A percentile compares a stretch with the other conserved stretches of the same genome.
phyloP scores from a whole-genome alignment of 2,888 invertebrate genomes.

The Xanthia icteritia region DNA sequence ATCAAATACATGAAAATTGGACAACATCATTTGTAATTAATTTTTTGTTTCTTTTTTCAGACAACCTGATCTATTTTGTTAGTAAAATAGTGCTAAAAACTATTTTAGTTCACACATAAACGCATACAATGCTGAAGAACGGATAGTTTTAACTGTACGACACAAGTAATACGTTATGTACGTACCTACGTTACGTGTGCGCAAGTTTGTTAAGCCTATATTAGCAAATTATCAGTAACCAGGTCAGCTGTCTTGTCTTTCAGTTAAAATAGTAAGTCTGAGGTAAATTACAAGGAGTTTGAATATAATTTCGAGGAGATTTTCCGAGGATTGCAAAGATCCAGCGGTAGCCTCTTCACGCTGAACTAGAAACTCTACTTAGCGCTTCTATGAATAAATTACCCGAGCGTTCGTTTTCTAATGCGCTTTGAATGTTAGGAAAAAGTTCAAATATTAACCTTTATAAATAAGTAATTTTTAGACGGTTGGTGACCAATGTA shows the following conservation, averaged over 20 bases:
- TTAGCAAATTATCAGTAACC: not conserved
- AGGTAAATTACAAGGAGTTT: slow-evolving; percentile 16
- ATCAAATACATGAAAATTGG: not conserved
- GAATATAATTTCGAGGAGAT: slow-evolving; percentile 50
- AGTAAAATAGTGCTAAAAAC: not conserved
- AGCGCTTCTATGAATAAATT: slow-evolving; percentile 53
- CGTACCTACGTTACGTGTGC: too few species aligned
- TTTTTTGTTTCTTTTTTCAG: too few species aligned
- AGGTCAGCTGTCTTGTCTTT: not conserved
- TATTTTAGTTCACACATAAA: not conserved
- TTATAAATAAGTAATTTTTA: slow-evolving; percentile 20
- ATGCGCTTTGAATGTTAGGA: slow-evolving; percentile 34
- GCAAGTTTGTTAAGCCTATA: not conserved
- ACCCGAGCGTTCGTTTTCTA: slow-evolving; percentile 50
- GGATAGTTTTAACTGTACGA: not conserved
- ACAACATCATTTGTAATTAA: too few species aligned
- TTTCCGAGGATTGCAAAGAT: slow-evolving; percentile 43
- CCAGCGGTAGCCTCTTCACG: slow-evolving; percentile 35
- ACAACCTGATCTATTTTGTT: not conserved
- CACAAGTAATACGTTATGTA: not conserved
- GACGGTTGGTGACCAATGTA: not conserved
- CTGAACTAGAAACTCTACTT: slow-evolving; percentile 55
- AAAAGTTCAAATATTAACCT: slow-evolving; percentile 26
- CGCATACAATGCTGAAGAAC: not conserved
- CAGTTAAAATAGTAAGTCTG: not conserved